These are phyloP conservation scores for Radopholus similis DNA, from an alignment of 1,140 invertebrate genomes.

Conservation along the genomic window DNA sequence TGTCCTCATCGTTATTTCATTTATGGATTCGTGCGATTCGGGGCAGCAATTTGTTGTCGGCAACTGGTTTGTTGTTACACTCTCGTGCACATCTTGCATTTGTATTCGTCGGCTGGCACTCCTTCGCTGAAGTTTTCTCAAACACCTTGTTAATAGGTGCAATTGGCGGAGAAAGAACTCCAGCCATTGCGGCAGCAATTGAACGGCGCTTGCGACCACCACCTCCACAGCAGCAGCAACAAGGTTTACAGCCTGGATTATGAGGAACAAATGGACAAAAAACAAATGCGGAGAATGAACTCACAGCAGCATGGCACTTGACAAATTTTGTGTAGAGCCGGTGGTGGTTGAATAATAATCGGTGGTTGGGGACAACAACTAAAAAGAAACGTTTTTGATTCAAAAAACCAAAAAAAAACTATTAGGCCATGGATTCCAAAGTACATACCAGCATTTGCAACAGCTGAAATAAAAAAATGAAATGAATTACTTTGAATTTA, in stretches of 20 bases:
- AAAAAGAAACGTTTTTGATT: background rate
- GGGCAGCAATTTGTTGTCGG: too few relatives aligned
- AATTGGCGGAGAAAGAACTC: slow-evolving; percentile 1
- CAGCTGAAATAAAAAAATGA: too few relatives aligned
- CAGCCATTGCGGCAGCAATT: background rate
- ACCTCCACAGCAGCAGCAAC: slow-evolving; percentile 24
- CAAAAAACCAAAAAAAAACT: background rate
- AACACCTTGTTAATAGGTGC: too few relatives aligned
- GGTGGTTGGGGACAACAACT: slow-evolving; percentile 40
- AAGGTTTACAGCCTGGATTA: slow-evolving; percentile 28
- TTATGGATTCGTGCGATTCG: too few relatives aligned
- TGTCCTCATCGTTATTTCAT: too few relatives aligned
- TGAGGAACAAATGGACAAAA: background rate
- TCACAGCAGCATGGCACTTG: slow-evolving; percentile 41
- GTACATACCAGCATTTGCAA: too few relatives aligned
- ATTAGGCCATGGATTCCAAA: too few relatives aligned
- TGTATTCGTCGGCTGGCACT: too few relatives aligned
- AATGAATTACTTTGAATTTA: too few relatives aligned
- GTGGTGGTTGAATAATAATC: slow-evolving; percentile 41
- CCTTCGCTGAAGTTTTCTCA: too few relatives aligned
- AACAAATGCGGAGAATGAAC: background rate
- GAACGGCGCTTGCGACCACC: slow-evolving; percentile 3
- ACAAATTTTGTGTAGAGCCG: slow-evolving; percentile 40
- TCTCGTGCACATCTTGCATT: too few relatives aligned
- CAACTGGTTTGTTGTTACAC: too few relatives aligned